Base-by-base conservation (phyloP, 2,113 vertebrate species). In the Cynoglossus semilaevis region DNA sequence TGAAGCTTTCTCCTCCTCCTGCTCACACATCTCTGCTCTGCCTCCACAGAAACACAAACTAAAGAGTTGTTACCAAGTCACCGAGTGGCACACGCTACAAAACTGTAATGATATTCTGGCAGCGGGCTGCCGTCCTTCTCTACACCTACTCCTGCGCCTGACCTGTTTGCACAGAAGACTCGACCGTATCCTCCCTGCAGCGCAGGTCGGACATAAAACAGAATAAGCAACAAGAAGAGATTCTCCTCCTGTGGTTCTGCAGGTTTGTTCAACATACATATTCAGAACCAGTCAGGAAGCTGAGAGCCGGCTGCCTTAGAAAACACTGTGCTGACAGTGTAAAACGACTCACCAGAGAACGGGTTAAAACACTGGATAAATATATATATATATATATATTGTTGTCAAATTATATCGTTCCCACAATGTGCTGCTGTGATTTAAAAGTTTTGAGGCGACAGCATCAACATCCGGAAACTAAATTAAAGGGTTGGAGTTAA, bases 271-370 rank as follows among this genome's bases (percentile, higher is more conserved):
- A 18, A 47, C 58, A 68, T 60, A 57, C 6, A 79, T 73, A 79
- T 83, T 77, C 65, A 83, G 51, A 64, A 50, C n/a, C 77, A 54
- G 50, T 7, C 16, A 63, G 72, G 63, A 48, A 64, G 44, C 56
- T 16, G 67, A 15, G 62, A 40, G 35, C 1, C 45, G 15, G 38
- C n/a, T 59, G 0, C 51, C 42, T 45, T 50, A 5, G 47, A 51
- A 22, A 38, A 53, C 72, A 57, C 70, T 48, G 42, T 16, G 9
- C 34, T 43, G 52, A 51, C n/a, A 15, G 54, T 41, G 10, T 58
- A 47, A 54, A 64, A 43, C 49, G 22, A 41, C 70, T 58, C 49
- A 61, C 46, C 48, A 48, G 11, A 55, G 9, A n/a, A 22, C n/a
- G 18, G 37, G 12, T 40, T 3, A 40, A 13, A 2, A 13, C 37